phyloP scores from a whole-genome alignment of 2,113 vertebrate genomes.

The Ifrita kowaldi region DNA sequence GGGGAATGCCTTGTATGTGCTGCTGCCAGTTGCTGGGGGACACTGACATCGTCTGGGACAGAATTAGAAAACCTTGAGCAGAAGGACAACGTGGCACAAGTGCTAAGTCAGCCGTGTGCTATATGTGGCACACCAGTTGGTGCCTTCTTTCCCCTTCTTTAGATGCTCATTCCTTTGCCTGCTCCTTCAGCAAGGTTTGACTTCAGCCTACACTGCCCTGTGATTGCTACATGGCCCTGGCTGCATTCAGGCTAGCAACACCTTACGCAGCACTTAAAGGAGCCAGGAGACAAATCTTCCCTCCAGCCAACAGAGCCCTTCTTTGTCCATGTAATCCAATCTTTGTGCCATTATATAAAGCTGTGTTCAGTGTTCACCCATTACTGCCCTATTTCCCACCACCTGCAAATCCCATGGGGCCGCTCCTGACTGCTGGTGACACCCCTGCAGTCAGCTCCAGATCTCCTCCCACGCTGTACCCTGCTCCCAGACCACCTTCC shows the following conservation, averaged over 20 bases:
- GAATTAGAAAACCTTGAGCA: constrained; percentile 73
- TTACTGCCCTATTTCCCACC: not conserved
- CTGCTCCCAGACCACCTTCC: not conserved
- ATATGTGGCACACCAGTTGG: constrained; percentile 62
- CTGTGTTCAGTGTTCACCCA: not conserved
- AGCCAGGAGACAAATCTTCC: not conserved
- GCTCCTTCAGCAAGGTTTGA: not conserved
- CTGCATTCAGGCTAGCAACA: not conserved
- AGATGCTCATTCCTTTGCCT: not conserved
- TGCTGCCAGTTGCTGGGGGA: constrained; percentile 11
- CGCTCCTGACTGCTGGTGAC: not conserved
- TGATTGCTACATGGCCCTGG: not conserved
- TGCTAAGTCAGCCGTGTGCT: constrained; percentile 60
- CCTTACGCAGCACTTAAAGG: not conserved
- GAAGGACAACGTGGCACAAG: constrained; percentile 34
- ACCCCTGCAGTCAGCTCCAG: not conserved
- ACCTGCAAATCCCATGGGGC: not conserved
- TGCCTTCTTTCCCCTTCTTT: constrained; percentile 24
- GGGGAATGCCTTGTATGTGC: constrained; percentile 9
- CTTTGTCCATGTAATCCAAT: not conserved
- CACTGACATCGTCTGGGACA: constrained; percentile 27
- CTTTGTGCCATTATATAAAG: not conserved
- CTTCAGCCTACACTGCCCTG: not conserved
- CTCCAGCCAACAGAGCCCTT: not conserved
- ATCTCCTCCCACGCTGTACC: not conserved